phyloP scores from a whole-genome alignment of 2,797 vertebrate species.

The Brachymystax lenok region DNA sequence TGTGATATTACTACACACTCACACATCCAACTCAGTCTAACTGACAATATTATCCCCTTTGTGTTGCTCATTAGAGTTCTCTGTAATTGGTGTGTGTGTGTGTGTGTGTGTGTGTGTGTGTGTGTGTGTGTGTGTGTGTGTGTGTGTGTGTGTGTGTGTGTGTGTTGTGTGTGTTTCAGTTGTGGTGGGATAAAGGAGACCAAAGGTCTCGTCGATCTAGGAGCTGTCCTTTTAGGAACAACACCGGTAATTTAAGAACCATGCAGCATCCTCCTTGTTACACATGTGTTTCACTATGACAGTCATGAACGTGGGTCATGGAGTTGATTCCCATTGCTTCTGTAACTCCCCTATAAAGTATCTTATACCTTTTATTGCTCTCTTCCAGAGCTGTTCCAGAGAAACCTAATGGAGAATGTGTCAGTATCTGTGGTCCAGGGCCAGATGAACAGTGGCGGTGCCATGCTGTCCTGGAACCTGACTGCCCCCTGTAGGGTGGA shows the following conservation, averaged over 20 bases:
- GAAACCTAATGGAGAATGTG: slow-evolving; percentile 61
- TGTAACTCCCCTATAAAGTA: neutral
- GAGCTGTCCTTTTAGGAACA: slow-evolving; percentile 67
- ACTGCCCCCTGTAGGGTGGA: slow-evolving; percentile 77
- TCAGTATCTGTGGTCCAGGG: slow-evolving; percentile 50
- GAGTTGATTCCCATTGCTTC: neutral
- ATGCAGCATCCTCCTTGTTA: neutral
- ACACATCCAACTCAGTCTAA: neutral
- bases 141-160: neutral
- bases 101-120: slow-evolving; percentile 12
- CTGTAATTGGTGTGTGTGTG: neutral
- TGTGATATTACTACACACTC: neutral
- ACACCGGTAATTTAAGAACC: slow-evolving; percentile 45
- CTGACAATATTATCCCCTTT: neutral
- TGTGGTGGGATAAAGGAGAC: slow-evolving; percentile 54
- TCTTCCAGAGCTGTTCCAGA: slow-evolving; percentile 49
- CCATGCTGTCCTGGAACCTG: slow-evolving; percentile 72
- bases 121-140: slow-evolving; percentile 9
- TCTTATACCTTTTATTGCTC: neutral
- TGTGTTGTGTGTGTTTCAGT: slow-evolving; percentile 50
- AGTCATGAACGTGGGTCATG: neutral
- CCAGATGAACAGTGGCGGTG: slow-evolving; percentile 19
- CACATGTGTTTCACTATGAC: neutral
- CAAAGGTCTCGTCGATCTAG: slow-evolving; percentile 23
- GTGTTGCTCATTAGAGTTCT: neutral